Evolutionary conservation across 2,113 vertebrate species (phyloP).

Genomic region (Crotalus horridus): DNA sequence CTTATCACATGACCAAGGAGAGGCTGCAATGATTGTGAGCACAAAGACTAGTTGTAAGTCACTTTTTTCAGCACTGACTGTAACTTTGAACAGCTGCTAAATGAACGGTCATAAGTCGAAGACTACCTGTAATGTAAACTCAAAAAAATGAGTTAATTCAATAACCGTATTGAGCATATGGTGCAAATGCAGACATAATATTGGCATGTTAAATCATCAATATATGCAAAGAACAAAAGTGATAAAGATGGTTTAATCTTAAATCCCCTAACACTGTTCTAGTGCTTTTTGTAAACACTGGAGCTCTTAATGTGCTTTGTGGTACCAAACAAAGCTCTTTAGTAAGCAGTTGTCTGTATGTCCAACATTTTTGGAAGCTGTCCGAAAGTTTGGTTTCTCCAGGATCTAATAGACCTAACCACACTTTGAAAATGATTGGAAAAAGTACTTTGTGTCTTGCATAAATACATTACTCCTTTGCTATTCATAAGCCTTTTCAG

Average conservation of each 20-base stretch:
- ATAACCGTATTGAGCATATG: background rate
- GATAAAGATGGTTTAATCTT: background rate
- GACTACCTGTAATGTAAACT: background rate
- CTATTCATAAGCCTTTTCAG: too few species aligned
- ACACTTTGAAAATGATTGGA: background rate
- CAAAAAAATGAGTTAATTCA: background rate
- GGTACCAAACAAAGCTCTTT: background rate
- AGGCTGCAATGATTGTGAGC: background rate
- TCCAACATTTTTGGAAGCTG: background rate
- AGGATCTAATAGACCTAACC: background rate
- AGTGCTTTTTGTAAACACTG: background rate
- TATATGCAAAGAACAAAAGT: background rate
- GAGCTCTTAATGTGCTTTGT: background rate
- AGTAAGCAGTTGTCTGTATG: background rate
- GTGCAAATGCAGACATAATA: background rate
- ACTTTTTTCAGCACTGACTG: background rate
- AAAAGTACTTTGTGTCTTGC: background rate
- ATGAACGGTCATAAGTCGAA: too few species aligned
- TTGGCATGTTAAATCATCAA: background rate
- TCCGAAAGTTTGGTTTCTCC: background rate
- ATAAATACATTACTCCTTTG: too few species aligned
- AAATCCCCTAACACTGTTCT: background rate
- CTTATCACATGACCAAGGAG: background rate
- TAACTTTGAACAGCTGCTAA: too few species aligned
- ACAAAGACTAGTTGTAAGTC: background rate